Conservation (phyloP, 2,888 invertebrate genomes). For the Archaeoteleia sp. region DNA sequence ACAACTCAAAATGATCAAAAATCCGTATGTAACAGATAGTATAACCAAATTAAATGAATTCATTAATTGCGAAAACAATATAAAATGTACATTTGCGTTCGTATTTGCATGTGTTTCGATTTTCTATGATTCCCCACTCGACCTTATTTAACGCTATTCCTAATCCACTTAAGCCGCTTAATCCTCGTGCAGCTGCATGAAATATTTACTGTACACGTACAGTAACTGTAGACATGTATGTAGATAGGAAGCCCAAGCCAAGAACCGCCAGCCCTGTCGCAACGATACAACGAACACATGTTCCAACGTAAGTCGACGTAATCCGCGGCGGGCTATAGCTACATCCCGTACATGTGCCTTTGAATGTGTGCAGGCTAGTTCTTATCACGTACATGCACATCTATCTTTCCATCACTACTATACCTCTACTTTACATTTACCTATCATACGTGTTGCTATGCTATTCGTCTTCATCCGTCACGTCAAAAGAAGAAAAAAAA, state of each 20-base stretch:
- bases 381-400: conserved; percentile 34
- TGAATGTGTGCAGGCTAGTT: conserved; percentile 33
- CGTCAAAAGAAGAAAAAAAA: background rate
- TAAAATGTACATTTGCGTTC: background rate
- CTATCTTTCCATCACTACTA: conserved; percentile 32
- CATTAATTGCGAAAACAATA: background rate
- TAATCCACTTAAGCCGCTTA: conserved; percentile 72
- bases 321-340: conserved; percentile 68
- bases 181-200: conserved; percentile 72
- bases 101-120: conserved; percentile 29
- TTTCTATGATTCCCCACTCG: conserved; percentile 39
- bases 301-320: conserved; percentile 70
- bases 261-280: conserved; percentile 68
- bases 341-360: conserved; percentile 29
- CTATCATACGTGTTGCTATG: conserved; percentile 16
- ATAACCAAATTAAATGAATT: no score
- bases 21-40: no score
- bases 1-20: no score
- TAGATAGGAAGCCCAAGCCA: conserved; percentile 67
- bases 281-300: conserved; percentile 73
- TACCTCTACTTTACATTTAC: conserved; percentile 18
- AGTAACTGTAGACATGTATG: conserved; percentile 52
- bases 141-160: conserved; percentile 54
- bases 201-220: conserved; percentile 70
- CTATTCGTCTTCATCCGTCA: conserved; percentile 18